Evolutionary conservation across 2,113 vertebrate genomes (phyloP).

Genomic region (Tringa solitaria): DNA sequence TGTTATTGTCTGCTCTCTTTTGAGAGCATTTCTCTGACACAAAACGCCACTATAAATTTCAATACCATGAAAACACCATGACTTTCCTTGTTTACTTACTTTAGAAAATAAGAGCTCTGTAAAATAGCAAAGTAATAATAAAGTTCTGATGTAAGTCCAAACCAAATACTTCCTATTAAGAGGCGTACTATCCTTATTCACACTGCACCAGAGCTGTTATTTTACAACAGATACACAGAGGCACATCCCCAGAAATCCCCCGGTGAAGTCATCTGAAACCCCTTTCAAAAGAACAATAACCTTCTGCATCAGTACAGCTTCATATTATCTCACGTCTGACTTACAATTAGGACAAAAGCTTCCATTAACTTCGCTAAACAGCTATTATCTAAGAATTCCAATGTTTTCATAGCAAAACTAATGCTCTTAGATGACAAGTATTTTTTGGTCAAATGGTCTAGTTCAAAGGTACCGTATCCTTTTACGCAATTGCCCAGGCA

Average conservation of each 20-base stretch:
- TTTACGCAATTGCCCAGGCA: background rate
- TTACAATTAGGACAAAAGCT: background rate
- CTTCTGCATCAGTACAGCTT: conserved; percentile 5
- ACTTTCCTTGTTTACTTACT: background rate
- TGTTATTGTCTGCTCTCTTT: background rate
- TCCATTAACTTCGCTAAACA: background rate
- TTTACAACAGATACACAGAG: background rate
- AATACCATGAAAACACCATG: background rate
- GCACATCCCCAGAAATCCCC: background rate
- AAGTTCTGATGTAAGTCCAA: background rate
- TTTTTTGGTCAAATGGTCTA: background rate
- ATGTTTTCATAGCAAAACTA: background rate
- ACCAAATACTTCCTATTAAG: background rate
- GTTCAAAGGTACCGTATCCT: background rate
- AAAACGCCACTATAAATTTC: background rate
- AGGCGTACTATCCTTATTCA: background rate
- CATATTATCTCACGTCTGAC: background rate
- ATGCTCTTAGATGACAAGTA: background rate
- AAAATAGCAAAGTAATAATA: background rate
- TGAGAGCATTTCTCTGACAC: background rate
- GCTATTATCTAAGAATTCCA: background rate
- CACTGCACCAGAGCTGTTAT: background rate
- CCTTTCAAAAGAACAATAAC: conserved; percentile 4
- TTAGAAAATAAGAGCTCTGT: background rate
- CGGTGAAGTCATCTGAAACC: background rate